These are phyloP conservation scores for Heterodera schachtii DNA, from an alignment of 1,140 invertebrate genomes.

Conservation along the genomic window DNA sequence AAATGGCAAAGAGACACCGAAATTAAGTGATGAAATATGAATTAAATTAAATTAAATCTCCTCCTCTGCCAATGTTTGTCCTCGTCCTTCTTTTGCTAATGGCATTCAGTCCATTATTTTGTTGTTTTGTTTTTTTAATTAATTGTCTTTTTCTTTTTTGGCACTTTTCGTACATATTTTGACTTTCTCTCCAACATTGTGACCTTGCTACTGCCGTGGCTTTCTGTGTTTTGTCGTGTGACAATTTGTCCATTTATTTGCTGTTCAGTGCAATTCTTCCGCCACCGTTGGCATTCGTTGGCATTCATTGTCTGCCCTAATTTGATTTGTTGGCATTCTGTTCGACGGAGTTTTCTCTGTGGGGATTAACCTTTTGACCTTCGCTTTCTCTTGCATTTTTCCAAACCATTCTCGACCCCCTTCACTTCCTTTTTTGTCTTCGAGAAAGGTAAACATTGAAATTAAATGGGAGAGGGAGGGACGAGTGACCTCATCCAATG, in stretches of 20 bases:
- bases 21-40: too few relatives aligned
- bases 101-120: too few relatives aligned
- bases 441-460: neutral
- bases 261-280: neutral
- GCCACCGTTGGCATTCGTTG: neutral
- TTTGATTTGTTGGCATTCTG: neutral
- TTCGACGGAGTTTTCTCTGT: neutral
- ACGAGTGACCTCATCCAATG: neutral
- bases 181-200: too few relatives aligned
- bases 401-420: too few relatives aligned
- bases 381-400: neutral
- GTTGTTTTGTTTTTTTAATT: too few relatives aligned
- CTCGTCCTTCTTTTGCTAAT: too few relatives aligned
- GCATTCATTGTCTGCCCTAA: neutral
- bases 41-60: too few relatives aligned
- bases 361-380: slow-evolving; percentile 2
- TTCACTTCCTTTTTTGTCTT: neutral
- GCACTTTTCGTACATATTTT: too few relatives aligned
- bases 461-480: neutral
- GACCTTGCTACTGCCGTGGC: too few relatives aligned
- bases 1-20: too few relatives aligned
- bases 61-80: too few relatives aligned
- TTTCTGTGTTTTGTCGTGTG: neutral
- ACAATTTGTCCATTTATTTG: neutral
- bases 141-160: too few relatives aligned